A percentile compares a stretch with the other conserved stretches of the same genome.
Conservation (phyloP, 2,113 vertebrate species). For the Calypte anna region DNA sequence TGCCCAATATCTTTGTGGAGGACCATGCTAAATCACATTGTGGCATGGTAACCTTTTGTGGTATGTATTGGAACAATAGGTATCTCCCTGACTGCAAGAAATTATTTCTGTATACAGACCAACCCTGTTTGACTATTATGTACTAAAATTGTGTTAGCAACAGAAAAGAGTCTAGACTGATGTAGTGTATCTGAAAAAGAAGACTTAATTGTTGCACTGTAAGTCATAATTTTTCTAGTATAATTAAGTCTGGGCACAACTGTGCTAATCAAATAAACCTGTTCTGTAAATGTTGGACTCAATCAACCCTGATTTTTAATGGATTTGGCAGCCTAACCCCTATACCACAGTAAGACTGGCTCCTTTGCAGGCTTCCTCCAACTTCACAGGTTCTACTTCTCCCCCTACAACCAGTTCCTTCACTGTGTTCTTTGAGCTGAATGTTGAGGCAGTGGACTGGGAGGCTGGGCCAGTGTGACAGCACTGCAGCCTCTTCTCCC, state of each 20-base stretch:
- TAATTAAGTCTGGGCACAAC: background rate
- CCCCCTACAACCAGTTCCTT: fast-evolving
- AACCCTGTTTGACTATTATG: background rate
- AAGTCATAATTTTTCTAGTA: background rate
- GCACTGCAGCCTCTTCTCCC: background rate
- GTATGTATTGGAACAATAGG: background rate
- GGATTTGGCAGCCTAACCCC: background rate
- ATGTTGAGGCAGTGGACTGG: background rate
- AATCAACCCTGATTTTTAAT: background rate
- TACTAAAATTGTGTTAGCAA: background rate
- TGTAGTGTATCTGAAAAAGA: background rate
- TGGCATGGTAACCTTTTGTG: background rate
- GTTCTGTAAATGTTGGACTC: background rate
- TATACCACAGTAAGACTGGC: background rate
- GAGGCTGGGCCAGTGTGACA: fast-evolving
- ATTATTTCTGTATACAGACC: background rate
- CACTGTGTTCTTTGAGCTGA: fast-evolving
- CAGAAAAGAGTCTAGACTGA: background rate
- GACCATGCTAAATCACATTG: background rate
- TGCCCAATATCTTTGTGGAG: background rate
- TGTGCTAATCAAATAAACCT: background rate
- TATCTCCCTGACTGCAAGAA: background rate
- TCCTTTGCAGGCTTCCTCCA: background rate
- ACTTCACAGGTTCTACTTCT: background rate
- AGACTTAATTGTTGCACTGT: background rate